Conservation (phyloP, 2,888 invertebrate species). For the Pyralis farinalis region DNA sequence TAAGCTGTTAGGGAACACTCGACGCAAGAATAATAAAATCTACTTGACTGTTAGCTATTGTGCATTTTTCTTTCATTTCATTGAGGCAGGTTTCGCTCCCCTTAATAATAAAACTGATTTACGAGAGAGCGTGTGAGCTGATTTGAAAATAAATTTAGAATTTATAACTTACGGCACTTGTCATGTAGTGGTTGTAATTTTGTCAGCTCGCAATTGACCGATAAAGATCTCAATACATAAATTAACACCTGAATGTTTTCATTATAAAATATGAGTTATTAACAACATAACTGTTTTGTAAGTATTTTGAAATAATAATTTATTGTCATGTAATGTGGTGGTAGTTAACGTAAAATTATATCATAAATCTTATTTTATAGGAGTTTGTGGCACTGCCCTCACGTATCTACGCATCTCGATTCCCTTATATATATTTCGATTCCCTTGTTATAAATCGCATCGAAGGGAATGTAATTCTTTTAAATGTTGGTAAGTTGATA, state of each 20-base stretch:
- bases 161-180: conserved; percentile 7
- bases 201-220: conserved; percentile 3
- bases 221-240: conserved; percentile 13
- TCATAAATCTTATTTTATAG: no score
- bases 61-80: conserved; percentile 29
- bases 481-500: no score
- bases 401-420: no score
- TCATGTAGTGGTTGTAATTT: conserved; percentile 1
- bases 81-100: conserved; percentile 28
- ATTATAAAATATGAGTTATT: conserved; percentile 6
- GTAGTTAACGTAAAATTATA: no score
- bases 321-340: no score
- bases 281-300: conserved; percentile 2
- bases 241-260: conserved; percentile 10
- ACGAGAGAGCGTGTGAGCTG: conserved; percentile 34
- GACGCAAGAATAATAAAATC: conserved; percentile 2
- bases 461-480: no score
- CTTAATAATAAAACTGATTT: conserved; percentile 41
- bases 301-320: neutral
- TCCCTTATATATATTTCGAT: no score
- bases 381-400: no score
- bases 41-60: conserved; percentile 5
- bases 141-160: conserved; percentile 22
- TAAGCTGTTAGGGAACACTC: conserved; percentile 4
- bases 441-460: no score